Conservation (phyloP, 53 echinoderm and acorn worm species). For the Echinarachnius parma region DNA sequence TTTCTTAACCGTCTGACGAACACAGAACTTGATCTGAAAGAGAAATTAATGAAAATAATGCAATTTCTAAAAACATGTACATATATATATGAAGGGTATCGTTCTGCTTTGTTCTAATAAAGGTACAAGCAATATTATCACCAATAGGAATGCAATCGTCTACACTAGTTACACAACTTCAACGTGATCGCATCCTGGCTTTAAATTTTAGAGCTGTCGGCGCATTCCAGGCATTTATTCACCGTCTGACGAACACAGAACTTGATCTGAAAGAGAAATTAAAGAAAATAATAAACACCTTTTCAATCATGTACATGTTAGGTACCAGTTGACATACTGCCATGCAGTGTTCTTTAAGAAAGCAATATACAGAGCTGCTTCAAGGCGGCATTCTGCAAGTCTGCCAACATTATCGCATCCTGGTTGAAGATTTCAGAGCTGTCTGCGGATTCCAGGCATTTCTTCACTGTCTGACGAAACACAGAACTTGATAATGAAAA, state of each 20-base stretch:
- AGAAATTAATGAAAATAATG: neutral
- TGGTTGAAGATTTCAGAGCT: too few relatives aligned
- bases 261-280: slow-evolving; percentile 10
- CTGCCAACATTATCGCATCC: slow-evolving; percentile 15
- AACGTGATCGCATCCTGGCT: too few relatives aligned
- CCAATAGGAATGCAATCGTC: too few relatives aligned
- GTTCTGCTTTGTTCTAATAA: too few relatives aligned
- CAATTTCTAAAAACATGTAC: too few relatives aligned
- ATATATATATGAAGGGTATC: too few relatives aligned
- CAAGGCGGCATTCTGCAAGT: slow-evolving; percentile 29
- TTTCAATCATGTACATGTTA: neutral
- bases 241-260: slow-evolving; percentile 31
- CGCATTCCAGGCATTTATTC: slow-evolving; percentile 29
- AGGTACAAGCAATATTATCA: too few relatives aligned
- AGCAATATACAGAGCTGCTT: too few relatives aligned
- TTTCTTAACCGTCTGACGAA: slow-evolving; percentile 26
- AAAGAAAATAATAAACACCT: neutral
- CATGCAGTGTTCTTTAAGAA: too few relatives aligned
- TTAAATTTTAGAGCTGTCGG: too few relatives aligned
- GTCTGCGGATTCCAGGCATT: slow-evolving; percentile 20
- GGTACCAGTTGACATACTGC: neutral
- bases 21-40: slow-evolving; percentile 34
- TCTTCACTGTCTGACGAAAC: slow-evolving; percentile 32
- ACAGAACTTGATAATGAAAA: slow-evolving; percentile 34
- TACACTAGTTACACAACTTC: too few relatives aligned